A percentile compares a stretch with the other conserved stretches of the same genome.
phyloP scores from a whole-genome alignment of 2,888 invertebrate genomes.

The Rhagonycha fulva region DNA sequence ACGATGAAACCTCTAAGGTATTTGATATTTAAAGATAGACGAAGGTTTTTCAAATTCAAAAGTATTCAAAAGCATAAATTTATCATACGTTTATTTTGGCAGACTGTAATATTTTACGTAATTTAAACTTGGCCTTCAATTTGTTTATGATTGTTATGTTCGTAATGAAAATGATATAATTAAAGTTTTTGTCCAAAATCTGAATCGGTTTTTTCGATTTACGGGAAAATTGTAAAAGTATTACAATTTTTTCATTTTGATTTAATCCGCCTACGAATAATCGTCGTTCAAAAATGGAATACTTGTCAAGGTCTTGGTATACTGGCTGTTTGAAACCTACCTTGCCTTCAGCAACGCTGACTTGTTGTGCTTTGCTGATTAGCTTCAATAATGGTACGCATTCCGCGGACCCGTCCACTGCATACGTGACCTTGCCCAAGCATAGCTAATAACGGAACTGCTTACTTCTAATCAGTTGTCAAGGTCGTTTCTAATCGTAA shows the following conservation, averaged over 20 bases:
- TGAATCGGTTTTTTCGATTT: background rate
- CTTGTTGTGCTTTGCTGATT: constrained; percentile 9
- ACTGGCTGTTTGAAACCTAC: background rate
- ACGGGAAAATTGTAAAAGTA: background rate
- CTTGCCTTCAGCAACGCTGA: constrained; percentile 17
- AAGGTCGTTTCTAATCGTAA: constrained; percentile 36
- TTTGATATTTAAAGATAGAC: background rate
- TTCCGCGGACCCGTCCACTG: constrained; percentile 16
- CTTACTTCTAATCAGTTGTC: constrained; percentile 36
- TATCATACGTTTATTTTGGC: constrained; percentile 1
- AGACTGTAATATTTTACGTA: background rate
- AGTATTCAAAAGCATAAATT: background rate
- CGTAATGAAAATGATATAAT: background rate
- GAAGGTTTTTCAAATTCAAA: background rate
- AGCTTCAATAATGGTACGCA: constrained; percentile 9
- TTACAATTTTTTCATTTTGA: background rate
- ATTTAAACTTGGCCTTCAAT: constrained; percentile 1
- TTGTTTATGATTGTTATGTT: constrained; percentile 1
- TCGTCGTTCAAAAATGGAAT: background rate
- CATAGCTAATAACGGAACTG: constrained; percentile 37
- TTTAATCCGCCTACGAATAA: background rate
- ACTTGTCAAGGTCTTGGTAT: background rate
- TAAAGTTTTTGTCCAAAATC: background rate
- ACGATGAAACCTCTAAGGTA: background rate
- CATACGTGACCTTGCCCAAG: constrained; percentile 40